Evolutionary conservation across 2,797 vertebrate genomes (phyloP).

Genomic region (Picus viridis): DNA sequence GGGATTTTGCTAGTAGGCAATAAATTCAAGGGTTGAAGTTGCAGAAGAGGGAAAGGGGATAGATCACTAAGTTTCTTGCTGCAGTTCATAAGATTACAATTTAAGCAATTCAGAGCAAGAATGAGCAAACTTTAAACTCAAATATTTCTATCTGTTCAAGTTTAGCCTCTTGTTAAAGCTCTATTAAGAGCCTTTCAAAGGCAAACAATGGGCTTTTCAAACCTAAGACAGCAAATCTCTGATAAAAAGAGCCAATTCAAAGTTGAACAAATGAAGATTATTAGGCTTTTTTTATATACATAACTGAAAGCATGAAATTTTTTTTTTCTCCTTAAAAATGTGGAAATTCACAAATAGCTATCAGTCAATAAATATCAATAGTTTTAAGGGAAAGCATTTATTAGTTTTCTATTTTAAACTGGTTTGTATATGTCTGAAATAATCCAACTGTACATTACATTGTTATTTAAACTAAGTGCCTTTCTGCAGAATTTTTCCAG

Average conservation of each 20-base stretch:
- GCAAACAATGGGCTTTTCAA: conserved; percentile 62
- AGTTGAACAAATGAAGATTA: conserved; percentile 34
- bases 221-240: conserved; percentile 46
- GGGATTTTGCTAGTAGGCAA: background rate
- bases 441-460: background rate
- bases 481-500: background rate
- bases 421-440: background rate
- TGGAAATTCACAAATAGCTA: conserved; percentile 18
- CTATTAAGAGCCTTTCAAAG: conserved; percentile 25
- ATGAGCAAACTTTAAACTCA: background rate
- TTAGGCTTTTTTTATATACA: conserved; percentile 8
- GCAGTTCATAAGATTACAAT: conserved; percentile 4
- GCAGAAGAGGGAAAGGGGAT: background rate
- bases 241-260: conserved; percentile 30
- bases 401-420: conserved; percentile 43
- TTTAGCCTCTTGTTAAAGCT: conserved; percentile 24
- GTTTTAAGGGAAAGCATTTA: conserved; percentile 17
- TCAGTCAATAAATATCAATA: conserved; percentile 39
- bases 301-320: background rate
- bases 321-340: background rate
- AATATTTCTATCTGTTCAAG: conserved; percentile 41
- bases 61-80: background rate
- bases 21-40: background rate
- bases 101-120: background rate
- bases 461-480: background rate